phyloP scores from a whole-genome alignment of 2,888 invertebrate genomes.

The Pedicia rivosa region DNA sequence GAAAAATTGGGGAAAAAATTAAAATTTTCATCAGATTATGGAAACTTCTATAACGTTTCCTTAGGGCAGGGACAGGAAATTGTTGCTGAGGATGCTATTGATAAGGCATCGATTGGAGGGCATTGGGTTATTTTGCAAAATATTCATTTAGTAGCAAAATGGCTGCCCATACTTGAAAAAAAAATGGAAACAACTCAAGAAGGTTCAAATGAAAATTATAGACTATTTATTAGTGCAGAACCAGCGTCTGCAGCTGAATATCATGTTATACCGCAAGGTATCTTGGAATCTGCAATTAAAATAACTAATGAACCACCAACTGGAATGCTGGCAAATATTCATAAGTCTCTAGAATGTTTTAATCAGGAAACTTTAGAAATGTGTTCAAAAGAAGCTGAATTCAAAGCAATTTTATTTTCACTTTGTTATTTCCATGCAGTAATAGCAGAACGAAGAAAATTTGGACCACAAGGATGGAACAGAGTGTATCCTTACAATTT shows the following conservation, averaged over 20 bases:
- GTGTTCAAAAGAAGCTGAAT: constrained; percentile 86
- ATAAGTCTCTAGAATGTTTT: constrained; percentile 86
- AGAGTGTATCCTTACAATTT: constrained; percentile 63
- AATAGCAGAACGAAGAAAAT: constrained; percentile 81
- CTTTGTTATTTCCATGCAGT: constrained; percentile 94
- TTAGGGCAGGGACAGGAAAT: constrained; percentile 89
- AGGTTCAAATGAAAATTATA: constrained; percentile 41
- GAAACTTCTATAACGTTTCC: constrained; percentile 83
- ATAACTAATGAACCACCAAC: constrained; percentile 94
- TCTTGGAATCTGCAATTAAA: constrained; percentile 85
- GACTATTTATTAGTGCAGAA: constrained; percentile 80
- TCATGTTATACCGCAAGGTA: constrained; percentile 63
- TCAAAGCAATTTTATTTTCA: constrained; percentile 78
- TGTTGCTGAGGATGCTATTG: constrained; percentile 77
- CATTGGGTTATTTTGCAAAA: constrained; percentile 93
- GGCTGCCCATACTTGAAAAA: constrained; percentile 79
- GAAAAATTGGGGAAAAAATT: constrained; percentile 68
- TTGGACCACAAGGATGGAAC: constrained; percentile 92
- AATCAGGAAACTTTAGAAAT: constrained; percentile 81
- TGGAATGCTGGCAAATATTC: constrained; percentile 88
- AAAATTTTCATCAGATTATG: constrained; percentile 60
- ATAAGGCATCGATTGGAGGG: constrained; percentile 52
- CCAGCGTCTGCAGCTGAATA: constrained; percentile 55
- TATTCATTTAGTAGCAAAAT: constrained; percentile 80
- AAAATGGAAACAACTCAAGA: constrained; percentile 72